Evolutionary conservation across 2,113 vertebrate genomes (phyloP), one percentile per base, ranked within the genome.

Genomic region (Cyanistes caeruleus): DNA sequence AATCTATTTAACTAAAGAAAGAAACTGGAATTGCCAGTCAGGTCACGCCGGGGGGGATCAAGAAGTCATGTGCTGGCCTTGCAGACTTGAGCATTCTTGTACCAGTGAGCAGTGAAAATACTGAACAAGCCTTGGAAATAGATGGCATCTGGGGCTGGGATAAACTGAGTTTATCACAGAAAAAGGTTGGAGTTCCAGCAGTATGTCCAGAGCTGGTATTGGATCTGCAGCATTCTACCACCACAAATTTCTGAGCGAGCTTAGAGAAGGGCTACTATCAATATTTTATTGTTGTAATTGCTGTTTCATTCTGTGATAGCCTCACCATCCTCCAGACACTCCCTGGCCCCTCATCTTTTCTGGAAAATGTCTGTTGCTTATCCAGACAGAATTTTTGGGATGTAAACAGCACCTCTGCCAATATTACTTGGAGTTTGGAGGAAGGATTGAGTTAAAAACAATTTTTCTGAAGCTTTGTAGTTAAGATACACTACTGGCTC

Each of bases 41-140:
- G 19, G 14, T 44, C 51, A 0, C 1, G n/a, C 5, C 22, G 48
- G 51, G 3, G 0, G 8, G 5, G n/a, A 17, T 24, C 10, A n/a
- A 6, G 5, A 27, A n/a, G n/a, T 15, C 2, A 1, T 16, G 30
- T 44, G 23, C 12, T 83, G 86, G 27, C 28, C 52, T 75, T 48
- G 75, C 9, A 48, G 52, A 18, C 39, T 5, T 35, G 52, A 33
- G 12, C 24, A 16, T 17, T 43, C 1, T 6, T 28, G 0, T 10
- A 2, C 3, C n/a, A 44, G 27, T 23, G 35, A 60, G 35, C 37
- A 44, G 6, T 5, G 44, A 25, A 6, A 15, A 2, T 5, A 2
- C 2, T 5, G 64, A 85, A 30, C 7, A 68, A 10, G 5, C 9
- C 73, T 11, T 58, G 35, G 6, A 5, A 90, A 23, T 3, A 59